Conservation (phyloP, 2,888 invertebrate species). For the Rapana venosa region DNA sequence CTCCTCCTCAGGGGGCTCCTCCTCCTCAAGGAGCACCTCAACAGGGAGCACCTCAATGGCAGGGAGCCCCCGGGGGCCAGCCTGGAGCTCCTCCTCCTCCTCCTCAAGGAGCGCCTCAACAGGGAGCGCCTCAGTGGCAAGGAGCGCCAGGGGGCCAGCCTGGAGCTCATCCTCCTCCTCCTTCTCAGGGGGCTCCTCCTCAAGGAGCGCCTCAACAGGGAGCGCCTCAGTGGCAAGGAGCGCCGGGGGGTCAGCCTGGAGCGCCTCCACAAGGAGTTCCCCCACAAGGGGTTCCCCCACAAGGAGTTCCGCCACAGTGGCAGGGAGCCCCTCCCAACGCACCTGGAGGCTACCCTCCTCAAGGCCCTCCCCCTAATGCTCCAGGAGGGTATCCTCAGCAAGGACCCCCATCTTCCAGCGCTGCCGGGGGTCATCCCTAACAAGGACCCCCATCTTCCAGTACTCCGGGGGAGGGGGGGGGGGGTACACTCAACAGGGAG, state of each 20-base stretch:
- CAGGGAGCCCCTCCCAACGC: background rate
- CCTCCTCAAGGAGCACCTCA: background rate
- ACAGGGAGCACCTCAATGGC: conserved; percentile 2
- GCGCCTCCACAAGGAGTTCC: background rate
- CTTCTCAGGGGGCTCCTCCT: background rate
- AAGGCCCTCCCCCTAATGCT: background rate
- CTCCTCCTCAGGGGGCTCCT: conserved; percentile 1
- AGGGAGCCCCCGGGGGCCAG: background rate
- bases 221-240: conserved; percentile 1
- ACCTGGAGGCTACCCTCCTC: background rate
- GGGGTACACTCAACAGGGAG: background rate
- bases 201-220: background rate
- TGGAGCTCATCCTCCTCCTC: background rate
- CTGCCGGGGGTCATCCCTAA: background rate
- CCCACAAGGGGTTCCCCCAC: background rate
- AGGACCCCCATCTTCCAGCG: background rate
- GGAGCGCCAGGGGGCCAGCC: background rate
- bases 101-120: background rate
- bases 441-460: background rate
- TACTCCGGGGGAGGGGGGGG: too few relatives aligned
- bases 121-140: background rate
- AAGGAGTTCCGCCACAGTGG: background rate
- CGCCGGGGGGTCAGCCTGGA: background rate
- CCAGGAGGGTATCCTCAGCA: background rate
- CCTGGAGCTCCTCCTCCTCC: background rate